A percentile compares a stretch with the other conserved stretches of the same genome.
Conservation (phyloP, 2,888 invertebrate species). For the Xestia rhomboidea region DNA sequence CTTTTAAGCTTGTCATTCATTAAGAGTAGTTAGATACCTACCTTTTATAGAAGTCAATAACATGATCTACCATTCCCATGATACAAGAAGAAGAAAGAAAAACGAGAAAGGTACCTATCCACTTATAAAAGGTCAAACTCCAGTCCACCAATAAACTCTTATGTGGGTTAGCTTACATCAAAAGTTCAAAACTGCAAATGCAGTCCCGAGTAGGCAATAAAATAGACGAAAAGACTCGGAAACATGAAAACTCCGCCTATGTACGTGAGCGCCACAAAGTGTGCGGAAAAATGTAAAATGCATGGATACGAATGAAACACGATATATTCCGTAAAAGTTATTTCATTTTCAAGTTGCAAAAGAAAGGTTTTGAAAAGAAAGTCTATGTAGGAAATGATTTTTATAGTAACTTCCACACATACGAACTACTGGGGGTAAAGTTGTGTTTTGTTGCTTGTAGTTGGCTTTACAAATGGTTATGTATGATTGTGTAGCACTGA, state of each 20-base stretch:
- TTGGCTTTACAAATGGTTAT: conserved; percentile 13
- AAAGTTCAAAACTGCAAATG: conserved; percentile 41
- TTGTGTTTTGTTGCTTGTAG: conserved; percentile 1
- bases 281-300: conserved; percentile 41
- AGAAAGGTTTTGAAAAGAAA: conserved; percentile 28
- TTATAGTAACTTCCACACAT: conserved; percentile 10
- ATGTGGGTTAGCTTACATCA: background rate
- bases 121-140: conserved; percentile 1
- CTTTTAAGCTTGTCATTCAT: background rate
- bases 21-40: background rate
- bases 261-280: conserved; percentile 32
- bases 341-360: conserved; percentile 26
- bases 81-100: background rate
- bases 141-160: conserved; percentile 12
- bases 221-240: conserved; percentile 20
- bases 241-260: conserved; percentile 26
- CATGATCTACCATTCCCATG: background rate
- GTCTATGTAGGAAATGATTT: conserved; percentile 18
- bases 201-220: conserved; percentile 22
- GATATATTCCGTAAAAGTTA: conserved; percentile 44
- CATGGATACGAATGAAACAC: conserved; percentile 38
- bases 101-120: background rate
- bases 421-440: background rate
- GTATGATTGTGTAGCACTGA: conserved; percentile 24
- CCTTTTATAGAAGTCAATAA: background rate